Conservation (phyloP, 2,113 vertebrate genomes). For the Eclectus roratus region DNA sequence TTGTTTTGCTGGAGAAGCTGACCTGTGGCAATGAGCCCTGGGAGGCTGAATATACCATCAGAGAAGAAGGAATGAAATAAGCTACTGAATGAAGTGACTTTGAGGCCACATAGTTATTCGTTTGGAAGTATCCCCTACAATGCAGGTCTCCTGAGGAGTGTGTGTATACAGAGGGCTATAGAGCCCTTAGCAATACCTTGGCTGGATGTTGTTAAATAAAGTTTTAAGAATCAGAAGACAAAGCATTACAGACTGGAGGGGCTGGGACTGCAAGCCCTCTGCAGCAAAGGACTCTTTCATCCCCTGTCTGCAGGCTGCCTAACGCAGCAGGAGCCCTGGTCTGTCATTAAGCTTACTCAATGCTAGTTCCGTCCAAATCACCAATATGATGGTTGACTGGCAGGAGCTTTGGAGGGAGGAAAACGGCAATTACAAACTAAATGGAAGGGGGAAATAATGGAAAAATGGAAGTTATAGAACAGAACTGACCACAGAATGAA, state of each 20-base stretch:
- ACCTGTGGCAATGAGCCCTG: rapidly evolving
- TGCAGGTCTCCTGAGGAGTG: rapidly evolving
- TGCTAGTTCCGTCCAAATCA: conserved; percentile 2
- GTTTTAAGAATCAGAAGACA: not conserved
- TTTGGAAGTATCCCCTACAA: not conserved
- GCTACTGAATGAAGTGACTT: not conserved
- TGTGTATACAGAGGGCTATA: not conserved
- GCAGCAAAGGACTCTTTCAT: conserved; percentile 6
- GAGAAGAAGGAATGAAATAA: not conserved
- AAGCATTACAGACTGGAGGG: not conserved
- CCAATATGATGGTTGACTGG: conserved; percentile 24
- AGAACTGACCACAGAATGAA: conserved; percentile 32
- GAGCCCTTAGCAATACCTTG: not conserved
- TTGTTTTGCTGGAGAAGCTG: not conserved
- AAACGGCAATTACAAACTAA: conserved; percentile 10
- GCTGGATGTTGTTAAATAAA: not conserved
- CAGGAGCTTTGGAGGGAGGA: conserved; percentile 31
- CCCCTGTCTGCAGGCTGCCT: not conserved
- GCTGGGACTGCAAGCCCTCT: not conserved
- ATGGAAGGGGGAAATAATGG: conserved; percentile 22
- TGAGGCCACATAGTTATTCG: rapidly evolving
- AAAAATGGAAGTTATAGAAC: conserved; percentile 25
- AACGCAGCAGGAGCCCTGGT: not conserved
- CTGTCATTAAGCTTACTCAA: conserved; percentile 10
- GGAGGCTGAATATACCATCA: not conserved